A percentile compares a stretch with the other conserved stretches of the same genome.
These are phyloP conservation scores for Ictalurus punctatus DNA, from an alignment of 2,113 vertebrate species.

Conservation along the genomic window DNA sequence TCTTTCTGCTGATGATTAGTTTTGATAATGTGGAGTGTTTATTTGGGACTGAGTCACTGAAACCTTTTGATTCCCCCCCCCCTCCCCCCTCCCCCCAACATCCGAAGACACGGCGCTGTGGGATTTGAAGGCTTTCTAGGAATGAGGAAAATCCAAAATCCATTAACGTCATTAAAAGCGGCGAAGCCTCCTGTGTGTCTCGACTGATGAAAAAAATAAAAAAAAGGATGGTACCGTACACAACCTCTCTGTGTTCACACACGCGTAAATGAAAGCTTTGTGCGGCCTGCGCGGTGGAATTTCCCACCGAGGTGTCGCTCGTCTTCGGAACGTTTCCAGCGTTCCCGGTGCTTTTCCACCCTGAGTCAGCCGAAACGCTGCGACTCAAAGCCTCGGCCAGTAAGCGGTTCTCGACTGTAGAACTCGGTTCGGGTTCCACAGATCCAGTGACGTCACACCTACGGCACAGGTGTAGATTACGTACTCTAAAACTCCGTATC, in stretches of 20 bases:
- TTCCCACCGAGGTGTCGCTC: slow-evolving; percentile 35
- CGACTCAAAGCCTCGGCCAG: not conserved
- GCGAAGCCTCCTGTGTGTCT: not conserved
- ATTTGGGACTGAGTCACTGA: slow-evolving; percentile 15
- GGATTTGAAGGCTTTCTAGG: not conserved
- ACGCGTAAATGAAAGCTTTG: slow-evolving; percentile 21
- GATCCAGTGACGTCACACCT: not conserved
- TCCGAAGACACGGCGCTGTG: not conserved
- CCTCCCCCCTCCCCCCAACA: too few relatives aligned
- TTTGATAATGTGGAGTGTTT: not conserved
- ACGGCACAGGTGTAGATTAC: not conserved
- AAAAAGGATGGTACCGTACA: not conserved
- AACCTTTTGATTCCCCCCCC: not conserved
- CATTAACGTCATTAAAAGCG: too few relatives aligned
- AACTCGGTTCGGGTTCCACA: not conserved
- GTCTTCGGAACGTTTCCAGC: not conserved
- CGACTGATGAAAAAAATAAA: not conserved
- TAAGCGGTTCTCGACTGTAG: not conserved
- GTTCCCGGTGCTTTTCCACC: slow-evolving; percentile 33
- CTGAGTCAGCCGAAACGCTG: slow-evolving; percentile 27
- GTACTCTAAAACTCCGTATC: too few relatives aligned
- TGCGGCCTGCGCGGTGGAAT: slow-evolving; percentile 28
- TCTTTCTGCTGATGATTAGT: slow-evolving; percentile 16
- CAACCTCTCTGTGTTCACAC: not conserved
- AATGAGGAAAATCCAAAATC: not conserved